Evolutionary conservation across 2,113 vertebrate genomes (phyloP).

Genomic region (Caranx melampygus): DNA sequence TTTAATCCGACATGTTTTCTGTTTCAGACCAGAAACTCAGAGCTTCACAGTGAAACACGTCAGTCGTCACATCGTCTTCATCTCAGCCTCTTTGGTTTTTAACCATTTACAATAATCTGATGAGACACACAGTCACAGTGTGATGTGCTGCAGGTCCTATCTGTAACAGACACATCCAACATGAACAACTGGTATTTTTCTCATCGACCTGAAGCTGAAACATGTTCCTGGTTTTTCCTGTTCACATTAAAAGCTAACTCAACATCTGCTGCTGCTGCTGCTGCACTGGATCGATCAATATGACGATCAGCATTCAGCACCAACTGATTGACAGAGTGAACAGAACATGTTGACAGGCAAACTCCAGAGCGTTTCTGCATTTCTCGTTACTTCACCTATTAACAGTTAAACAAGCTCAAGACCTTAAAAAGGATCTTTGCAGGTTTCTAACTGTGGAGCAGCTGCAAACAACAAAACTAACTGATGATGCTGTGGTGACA

Average conservation of each 20-base stretch:
- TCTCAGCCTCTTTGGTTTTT: background rate
- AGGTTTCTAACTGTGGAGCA: background rate
- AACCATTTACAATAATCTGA: background rate
- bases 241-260: background rate
- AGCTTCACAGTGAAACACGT: constrained; percentile 8
- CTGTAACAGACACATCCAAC: background rate
- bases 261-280: background rate
- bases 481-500: background rate
- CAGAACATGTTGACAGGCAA: too few relatives aligned
- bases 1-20: background rate
- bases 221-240: background rate
- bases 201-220: background rate
- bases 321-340: too few relatives aligned
- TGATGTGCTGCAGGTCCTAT: background rate
- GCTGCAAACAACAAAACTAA: background rate
- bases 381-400: background rate
- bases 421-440: background rate
- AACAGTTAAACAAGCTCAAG: rapidly evolving
- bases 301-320: too few relatives aligned
- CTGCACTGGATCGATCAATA: background rate
- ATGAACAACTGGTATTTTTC: background rate
- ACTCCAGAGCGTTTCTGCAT: background rate
- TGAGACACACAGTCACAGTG: background rate
- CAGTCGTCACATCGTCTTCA: background rate
- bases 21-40: constrained; percentile 26